Evolutionary conservation across 2,888 invertebrate species (phyloP).

Genomic region (Lithosia quadra): DNA sequence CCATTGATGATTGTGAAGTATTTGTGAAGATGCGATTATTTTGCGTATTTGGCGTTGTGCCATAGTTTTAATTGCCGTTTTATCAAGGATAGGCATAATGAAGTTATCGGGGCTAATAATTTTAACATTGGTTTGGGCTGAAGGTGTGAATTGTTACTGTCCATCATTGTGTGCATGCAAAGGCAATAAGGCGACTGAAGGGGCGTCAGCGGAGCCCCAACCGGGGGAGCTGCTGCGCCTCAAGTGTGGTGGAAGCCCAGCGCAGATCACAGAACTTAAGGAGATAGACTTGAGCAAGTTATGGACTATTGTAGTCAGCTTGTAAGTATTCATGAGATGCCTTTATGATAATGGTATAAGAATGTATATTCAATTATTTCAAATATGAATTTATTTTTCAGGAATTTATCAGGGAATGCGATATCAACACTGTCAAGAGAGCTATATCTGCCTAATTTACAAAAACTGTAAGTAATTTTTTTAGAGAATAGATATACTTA

Average conservation of each 20-base stretch:
- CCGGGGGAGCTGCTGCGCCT: slow-evolving; percentile 88
- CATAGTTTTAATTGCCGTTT: slow-evolving; percentile 77
- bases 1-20: slow-evolving; percentile 67
- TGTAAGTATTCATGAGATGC: slow-evolving; percentile 84
- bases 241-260: slow-evolving; percentile 88
- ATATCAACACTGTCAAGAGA: slow-evolving; percentile 87
- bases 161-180: slow-evolving; percentile 86
- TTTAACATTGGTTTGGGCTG: slow-evolving; percentile 63
- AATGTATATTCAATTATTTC: slow-evolving; percentile 13
- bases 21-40: slow-evolving; percentile 83
- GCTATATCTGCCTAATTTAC: slow-evolving; percentile 88
- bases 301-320: slow-evolving; percentile 88
- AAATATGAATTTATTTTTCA: slow-evolving; percentile 67
- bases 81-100: slow-evolving; percentile 74
- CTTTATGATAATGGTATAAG: neutral
- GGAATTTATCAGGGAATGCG: slow-evolving; percentile 89
- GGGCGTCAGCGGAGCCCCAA: slow-evolving; percentile 81
- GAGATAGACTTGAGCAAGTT: slow-evolving; percentile 88
- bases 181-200: slow-evolving; percentile 86
- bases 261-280: slow-evolving; percentile 87
- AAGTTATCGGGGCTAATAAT: slow-evolving; percentile 67
- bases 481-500: too few species aligned
- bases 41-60: slow-evolving; percentile 83
- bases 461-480: slow-evolving; percentile 88
- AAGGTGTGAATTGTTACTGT: slow-evolving; percentile 68